Percentiles rank a stretch among this genome's conserved stretches.
Evolutionary conservation across 2,797 vertebrate species (phyloP).

Genomic region (Nannoperca australis): DNA sequence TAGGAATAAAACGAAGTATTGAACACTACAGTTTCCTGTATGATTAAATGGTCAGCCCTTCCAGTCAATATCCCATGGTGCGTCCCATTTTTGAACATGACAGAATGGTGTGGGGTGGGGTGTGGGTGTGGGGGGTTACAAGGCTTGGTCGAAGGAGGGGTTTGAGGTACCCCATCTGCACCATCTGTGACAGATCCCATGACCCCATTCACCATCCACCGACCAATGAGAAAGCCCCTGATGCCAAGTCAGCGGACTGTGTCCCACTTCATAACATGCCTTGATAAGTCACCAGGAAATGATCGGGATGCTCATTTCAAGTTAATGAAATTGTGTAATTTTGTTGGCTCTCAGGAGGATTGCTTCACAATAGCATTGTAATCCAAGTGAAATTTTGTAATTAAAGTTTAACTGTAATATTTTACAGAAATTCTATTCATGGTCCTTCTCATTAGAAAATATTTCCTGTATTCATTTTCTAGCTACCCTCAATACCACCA

Average conservation of each 20-base stretch:
- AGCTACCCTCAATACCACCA: constrained; percentile 7
- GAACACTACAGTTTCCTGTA: constrained; percentile 30
- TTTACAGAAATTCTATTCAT: constrained; percentile 23
- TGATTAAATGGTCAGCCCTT: constrained; percentile 50
- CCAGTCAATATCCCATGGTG: constrained; percentile 52
- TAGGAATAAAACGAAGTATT: constrained; percentile 16
- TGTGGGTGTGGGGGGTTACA: background rate
- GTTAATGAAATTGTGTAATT: constrained; percentile 52
- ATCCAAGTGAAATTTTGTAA: constrained; percentile 48
- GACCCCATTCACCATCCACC: constrained; percentile 73
- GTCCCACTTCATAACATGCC: constrained; percentile 69
- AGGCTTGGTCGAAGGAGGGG: constrained; percentile 44
- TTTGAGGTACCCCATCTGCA: constrained; percentile 65
- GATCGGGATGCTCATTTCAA: constrained; percentile 67
- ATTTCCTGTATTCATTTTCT: constrained; percentile 35
- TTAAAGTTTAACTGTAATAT: constrained; percentile 50
- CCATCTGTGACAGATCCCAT: constrained; percentile 82
- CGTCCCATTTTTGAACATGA: constrained; percentile 45
- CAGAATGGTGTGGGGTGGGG: constrained; percentile 19
- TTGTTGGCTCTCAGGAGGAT: constrained; percentile 49
- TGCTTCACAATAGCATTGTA: constrained; percentile 35
- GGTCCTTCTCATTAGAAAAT: constrained; percentile 22
- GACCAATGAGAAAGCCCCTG: constrained; percentile 52
- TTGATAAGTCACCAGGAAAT: constrained; percentile 66
- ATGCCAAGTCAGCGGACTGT: constrained; percentile 59